phyloP scores from a whole-genome alignment of 2,113 vertebrate genomes.

The Bufo gargarizans region DNA sequence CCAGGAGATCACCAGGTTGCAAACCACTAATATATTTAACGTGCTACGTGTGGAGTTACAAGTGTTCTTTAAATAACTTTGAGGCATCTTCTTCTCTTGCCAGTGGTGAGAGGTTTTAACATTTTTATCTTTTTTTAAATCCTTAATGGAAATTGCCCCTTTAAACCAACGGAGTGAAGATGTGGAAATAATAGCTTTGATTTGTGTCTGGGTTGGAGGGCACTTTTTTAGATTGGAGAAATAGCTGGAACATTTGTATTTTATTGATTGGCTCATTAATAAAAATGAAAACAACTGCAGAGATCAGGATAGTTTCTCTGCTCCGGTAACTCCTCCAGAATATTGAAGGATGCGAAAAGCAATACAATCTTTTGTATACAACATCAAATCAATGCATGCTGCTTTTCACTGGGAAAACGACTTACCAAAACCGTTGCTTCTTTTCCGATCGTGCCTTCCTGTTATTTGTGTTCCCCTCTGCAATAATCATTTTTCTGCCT shows the following conservation, averaged over 20 bases:
- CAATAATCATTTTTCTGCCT: not conserved
- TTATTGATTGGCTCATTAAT: constrained; percentile 25
- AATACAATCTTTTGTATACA: constrained; percentile 3
- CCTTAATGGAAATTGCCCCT: not conserved
- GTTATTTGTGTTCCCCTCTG: constrained; percentile 3
- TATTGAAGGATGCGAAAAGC: not conserved
- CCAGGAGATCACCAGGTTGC: too few species aligned
- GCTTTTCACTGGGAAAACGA: not conserved
- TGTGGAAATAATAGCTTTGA: not conserved
- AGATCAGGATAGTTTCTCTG: not conserved
- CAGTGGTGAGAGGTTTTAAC: not conserved
- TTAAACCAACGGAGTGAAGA: not conserved
- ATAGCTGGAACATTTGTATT: constrained; percentile 19
- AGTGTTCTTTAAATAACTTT: too few species aligned
- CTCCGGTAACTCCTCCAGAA: constrained; percentile 15
- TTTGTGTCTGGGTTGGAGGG: not conserved
- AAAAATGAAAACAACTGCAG: not conserved
- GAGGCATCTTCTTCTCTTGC: too few species aligned
- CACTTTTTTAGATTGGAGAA: not conserved
- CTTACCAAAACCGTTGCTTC: constrained; percentile 31
- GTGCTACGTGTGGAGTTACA: too few species aligned
- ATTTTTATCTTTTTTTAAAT: not conserved
- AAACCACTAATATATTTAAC: too few species aligned
- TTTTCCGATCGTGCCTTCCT: not conserved
- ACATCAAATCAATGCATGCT: constrained; percentile 17